Evolutionary conservation across 2,113 vertebrate genomes (phyloP), one percentile per base, ranked within the genome.

Genomic region (Strix uralensis): DNA sequence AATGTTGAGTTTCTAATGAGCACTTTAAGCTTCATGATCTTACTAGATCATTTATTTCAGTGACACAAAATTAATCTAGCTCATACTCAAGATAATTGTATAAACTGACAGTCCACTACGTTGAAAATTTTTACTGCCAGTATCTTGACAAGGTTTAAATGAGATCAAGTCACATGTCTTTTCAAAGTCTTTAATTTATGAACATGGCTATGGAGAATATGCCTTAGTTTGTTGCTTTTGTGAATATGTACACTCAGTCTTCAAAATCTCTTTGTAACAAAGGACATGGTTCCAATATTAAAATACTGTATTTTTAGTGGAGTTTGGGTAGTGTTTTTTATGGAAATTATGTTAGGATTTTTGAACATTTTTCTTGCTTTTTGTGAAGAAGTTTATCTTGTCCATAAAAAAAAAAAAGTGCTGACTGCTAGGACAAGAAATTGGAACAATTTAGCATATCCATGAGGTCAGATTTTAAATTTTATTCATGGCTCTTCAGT

Each of bases 241-340:
- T 94, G 91, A 88, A 58, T 91, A 71, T 42, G 42, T 83, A 83
- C 62, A 85, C 59, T 85, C 8, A 58, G 2, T 44, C 73, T 87
- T 63, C 63, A 86, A 94, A 92, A 73, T 77, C 12, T 80, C 54
- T 95, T 95, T 96, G 83, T 94, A 94, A 87, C 46, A 86, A 91
- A 49, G 8, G 23, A 81, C 49, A 25, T 77, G 87, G 57, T 71
- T 93, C 54, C 34, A 70, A 65, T 21, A 93, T 88, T 90, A 95
- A 94, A 95, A 51, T 29, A 92, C 75, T 62, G 19, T 22, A 69
- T 71, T 83, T 93, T 87, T 89, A 63, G 66, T 89, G 65, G 79
- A 59, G 63, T 86, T 94, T 66, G 90, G 40, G 12, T 81, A 72
- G 54, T 57, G 32, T 7, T 38, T 92, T 65, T 69, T 42, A 16